These are phyloP conservation scores for Synchiropus splendidus DNA, from an alignment of 2,113 vertebrate genomes.

Conservation along the genomic window DNA sequence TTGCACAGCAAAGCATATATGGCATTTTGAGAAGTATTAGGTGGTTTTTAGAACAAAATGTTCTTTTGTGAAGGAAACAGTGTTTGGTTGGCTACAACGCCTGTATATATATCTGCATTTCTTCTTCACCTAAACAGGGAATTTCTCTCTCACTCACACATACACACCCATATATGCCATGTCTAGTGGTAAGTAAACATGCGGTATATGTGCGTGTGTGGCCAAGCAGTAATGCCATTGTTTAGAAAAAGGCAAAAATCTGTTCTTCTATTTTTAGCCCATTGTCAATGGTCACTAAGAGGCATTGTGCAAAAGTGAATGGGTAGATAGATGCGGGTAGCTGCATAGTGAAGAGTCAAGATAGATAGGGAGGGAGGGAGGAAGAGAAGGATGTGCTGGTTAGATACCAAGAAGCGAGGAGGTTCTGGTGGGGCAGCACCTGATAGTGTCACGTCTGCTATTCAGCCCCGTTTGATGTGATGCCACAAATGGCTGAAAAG, in stretches of 20 bases:
- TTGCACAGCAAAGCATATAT: too few species aligned
- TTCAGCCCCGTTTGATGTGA: conserved; percentile 54
- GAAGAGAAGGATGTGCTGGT: conserved; percentile 28
- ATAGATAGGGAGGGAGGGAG: conserved; percentile 15
- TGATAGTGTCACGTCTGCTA: conserved; percentile 52
- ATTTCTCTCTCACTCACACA: too few species aligned
- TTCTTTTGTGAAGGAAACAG: too few species aligned
- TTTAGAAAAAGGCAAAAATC: not conserved
- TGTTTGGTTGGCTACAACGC: too few species aligned
- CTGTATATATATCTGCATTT: too few species aligned
- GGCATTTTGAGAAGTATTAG: too few species aligned
- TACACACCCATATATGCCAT: too few species aligned
- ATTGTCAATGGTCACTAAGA: conserved; percentile 21
- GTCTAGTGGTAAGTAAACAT: too few species aligned
- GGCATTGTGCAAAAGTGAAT: conserved; percentile 35
- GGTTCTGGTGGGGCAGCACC: conserved; percentile 13
- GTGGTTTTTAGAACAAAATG: too few species aligned
- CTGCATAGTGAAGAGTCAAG: conserved; percentile 26
- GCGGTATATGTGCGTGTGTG: too few species aligned
- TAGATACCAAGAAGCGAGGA: conserved; percentile 27
- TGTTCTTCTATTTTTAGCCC: conserved; percentile 1
- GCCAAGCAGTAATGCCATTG: too few species aligned
- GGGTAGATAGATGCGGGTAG: conserved; percentile 18
- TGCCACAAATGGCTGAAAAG: conserved; percentile 43
- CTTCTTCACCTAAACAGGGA: too few species aligned